These are phyloP conservation scores for Lacerta bilineata DNA, from an alignment of 2,797 vertebrate species.

Conservation along the genomic window DNA sequence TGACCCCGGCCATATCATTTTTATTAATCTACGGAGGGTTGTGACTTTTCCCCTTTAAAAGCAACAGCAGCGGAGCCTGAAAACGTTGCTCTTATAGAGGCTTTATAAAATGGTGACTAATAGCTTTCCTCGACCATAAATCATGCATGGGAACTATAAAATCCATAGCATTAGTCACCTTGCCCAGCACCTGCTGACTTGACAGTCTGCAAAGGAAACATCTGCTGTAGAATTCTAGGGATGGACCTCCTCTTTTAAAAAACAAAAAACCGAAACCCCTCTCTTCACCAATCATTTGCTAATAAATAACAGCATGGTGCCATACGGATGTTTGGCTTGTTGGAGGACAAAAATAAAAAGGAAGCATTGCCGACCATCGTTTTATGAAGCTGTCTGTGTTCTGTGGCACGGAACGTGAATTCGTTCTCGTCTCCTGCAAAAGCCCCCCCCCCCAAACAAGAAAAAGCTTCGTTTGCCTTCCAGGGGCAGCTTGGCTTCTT, in stretches of 20 bases:
- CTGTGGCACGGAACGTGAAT: slow-evolving; percentile 35
- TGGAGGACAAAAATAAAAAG: slow-evolving; percentile 25
- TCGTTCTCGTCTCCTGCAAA: slow-evolving; percentile 33
- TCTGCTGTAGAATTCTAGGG: slow-evolving; percentile 16
- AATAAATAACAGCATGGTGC: slow-evolving; percentile 49
- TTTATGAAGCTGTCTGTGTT: slow-evolving; percentile 51
- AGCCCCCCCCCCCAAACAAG: no score
- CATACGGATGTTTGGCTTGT: slow-evolving; percentile 23
- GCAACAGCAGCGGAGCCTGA: slow-evolving; percentile 1
- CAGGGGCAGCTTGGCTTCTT: background rate
- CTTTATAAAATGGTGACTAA: slow-evolving; percentile 40
- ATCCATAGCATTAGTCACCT: slow-evolving; percentile 44
- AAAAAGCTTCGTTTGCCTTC: slow-evolving; percentile 3
- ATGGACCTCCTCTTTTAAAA: slow-evolving; percentile 29
- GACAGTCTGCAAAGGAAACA: slow-evolving; percentile 54
- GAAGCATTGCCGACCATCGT: slow-evolving; percentile 32
- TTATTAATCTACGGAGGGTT: slow-evolving; percentile 12
- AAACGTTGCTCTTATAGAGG: slow-evolving; percentile 36
- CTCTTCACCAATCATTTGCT: background rate
- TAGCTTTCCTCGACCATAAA: slow-evolving; percentile 49
- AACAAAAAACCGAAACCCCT: background rate
- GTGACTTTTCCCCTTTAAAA: slow-evolving; percentile 34
- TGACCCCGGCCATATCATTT: background rate
- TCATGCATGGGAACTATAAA: slow-evolving; percentile 36
- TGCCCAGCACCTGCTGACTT: slow-evolving; percentile 59